These are phyloP conservation scores for Belgica antarctica DNA, from an alignment of 2,888 invertebrate species.

Conservation along the genomic window DNA sequence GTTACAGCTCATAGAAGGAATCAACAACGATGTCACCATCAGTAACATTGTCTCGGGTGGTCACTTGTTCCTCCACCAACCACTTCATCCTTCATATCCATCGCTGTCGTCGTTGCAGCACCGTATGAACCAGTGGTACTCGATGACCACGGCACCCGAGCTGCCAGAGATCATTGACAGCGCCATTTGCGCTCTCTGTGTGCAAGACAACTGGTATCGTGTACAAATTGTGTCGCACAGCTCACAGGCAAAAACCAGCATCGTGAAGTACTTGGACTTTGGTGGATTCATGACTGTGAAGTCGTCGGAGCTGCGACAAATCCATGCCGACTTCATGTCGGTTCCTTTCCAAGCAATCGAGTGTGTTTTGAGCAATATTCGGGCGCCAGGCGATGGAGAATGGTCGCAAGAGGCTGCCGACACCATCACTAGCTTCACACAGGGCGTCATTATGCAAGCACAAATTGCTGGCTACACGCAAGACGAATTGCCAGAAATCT, in stretches of 20 bases:
- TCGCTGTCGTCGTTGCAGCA: constrained; percentile 75
- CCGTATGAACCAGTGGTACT: constrained; percentile 81
- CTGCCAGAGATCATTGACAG: constrained; percentile 74
- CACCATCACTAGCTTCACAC: constrained; percentile 75
- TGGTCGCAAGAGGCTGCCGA: constrained; percentile 78
- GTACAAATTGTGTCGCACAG: constrained; percentile 74
- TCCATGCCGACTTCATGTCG: constrained; percentile 87
- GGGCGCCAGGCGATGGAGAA: constrained; percentile 66
- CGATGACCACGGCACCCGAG: constrained; percentile 71
- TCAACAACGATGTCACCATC: constrained; percentile 89
- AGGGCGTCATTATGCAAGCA: constrained; percentile 81
- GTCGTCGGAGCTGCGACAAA: constrained; percentile 79
- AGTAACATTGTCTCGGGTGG: constrained; percentile 82
- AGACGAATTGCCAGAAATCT: constrained; percentile 74
- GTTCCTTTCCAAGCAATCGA: constrained; percentile 98
- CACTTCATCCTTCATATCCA: constrained; percentile 89
- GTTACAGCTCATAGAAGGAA: constrained; percentile 84
- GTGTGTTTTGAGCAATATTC: constrained; percentile 86
- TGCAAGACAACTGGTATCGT: constrained; percentile 80
- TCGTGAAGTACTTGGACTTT: constrained; percentile 89
- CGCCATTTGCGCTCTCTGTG: constrained; percentile 80
- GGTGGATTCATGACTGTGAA: constrained; percentile 86
- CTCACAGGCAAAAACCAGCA: constrained; percentile 67
- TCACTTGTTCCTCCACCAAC: constrained; percentile 93
- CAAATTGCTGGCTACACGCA: constrained; percentile 79